Conservation (phyloP, 2,797 vertebrate species). For the Percopsis omiscomaycus region DNA sequence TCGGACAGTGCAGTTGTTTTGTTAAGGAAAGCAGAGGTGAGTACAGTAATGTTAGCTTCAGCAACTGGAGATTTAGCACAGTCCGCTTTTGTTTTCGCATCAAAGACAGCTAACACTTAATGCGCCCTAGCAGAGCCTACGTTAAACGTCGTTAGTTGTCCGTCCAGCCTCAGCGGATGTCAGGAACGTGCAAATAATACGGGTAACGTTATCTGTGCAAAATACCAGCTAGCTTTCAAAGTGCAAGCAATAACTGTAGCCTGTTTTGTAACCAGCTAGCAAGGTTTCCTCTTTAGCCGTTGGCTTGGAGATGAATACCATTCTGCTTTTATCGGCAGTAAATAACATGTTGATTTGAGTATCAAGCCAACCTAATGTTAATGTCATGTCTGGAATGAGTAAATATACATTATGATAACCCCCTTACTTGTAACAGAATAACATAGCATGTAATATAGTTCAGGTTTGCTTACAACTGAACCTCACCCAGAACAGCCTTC, state of each 20-base stretch:
- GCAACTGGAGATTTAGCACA: slow-evolving; percentile 14
- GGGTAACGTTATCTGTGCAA: background rate
- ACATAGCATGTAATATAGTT: background rate
- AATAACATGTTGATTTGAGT: too few species aligned
- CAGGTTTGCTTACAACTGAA: background rate
- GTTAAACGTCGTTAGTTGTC: background rate
- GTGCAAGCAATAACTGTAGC: slow-evolving; percentile 5
- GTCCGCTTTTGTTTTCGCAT: slow-evolving; percentile 25
- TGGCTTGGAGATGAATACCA: slow-evolving; percentile 9
- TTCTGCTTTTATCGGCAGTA: background rate
- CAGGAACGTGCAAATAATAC: background rate
- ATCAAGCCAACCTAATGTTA: background rate
- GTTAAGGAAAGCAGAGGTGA: slow-evolving; percentile 72
- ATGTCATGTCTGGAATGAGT: background rate
- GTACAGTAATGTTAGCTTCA: slow-evolving; percentile 48
- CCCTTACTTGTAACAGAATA: too few species aligned
- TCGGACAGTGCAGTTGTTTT: slow-evolving; percentile 67
- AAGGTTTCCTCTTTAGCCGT: background rate
- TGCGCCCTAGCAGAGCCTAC: slow-evolving; percentile 6
- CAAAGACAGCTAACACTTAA: slow-evolving; percentile 14
- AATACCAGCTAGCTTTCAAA: slow-evolving; percentile 37
- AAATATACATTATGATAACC: background rate
- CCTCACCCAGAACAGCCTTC: slow-evolving; percentile 25
- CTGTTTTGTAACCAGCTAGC: slow-evolving; percentile 2
- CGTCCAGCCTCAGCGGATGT: background rate